Evolutionary conservation across 2,888 invertebrate genomes (phyloP).

Genomic region (Apodemia hepburni): DNA sequence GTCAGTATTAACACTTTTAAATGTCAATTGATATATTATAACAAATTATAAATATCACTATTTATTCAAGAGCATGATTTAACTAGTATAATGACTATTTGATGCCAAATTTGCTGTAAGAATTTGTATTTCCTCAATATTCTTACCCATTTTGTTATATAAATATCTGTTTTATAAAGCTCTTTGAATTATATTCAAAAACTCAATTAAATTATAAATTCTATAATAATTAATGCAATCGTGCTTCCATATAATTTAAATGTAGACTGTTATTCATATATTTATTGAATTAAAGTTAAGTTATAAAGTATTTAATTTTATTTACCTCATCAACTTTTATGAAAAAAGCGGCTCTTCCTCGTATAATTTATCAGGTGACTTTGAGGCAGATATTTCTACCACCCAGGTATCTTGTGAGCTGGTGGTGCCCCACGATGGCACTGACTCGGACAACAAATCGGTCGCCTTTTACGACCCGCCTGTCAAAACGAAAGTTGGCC

Average conservation of each 20-base stretch:
- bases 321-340: not conserved
- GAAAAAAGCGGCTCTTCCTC: too few species aligned
- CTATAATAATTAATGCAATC: conserved; percentile 20
- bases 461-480: too few species aligned
- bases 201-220: conserved; percentile 15
- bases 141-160: conserved; percentile 5
- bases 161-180: conserved; percentile 18
- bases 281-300: conserved; percentile 22
- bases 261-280: conserved; percentile 22
- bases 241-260: conserved; percentile 27
- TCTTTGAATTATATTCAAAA: conserved; percentile 10
- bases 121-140: conserved; percentile 6
- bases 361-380: too few species aligned
- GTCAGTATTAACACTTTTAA: conserved; percentile 25
- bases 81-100: not conserved
- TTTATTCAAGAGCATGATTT: conserved; percentile 15
- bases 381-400: too few species aligned
- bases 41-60: not conserved
- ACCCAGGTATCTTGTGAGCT: too few species aligned
- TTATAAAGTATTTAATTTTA: conserved; percentile 9
- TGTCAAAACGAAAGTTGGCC: too few species aligned
- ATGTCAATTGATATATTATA: conserved; percentile 26
- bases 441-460: too few species aligned
- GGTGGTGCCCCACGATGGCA: too few species aligned
- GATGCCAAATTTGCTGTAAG: conserved; percentile 17